Evolutionary conservation across 1,140 invertebrate genomes (phyloP), one percentile per base, ranked within the genome.

Genomic region (Cheumatopsyche charites): DNA sequence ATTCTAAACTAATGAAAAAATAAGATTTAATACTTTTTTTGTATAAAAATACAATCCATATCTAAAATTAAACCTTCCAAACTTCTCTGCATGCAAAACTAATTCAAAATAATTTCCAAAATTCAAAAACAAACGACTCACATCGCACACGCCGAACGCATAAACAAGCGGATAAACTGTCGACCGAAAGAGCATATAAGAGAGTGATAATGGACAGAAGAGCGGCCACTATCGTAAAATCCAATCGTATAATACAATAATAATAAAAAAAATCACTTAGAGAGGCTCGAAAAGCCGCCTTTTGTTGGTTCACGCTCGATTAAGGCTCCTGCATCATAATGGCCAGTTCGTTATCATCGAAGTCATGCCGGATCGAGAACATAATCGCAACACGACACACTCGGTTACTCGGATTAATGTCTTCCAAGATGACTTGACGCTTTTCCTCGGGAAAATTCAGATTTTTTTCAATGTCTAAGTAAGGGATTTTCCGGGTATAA

Each of bases 151-250:
- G 47, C 47, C 47, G 19, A 36, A 36, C 29, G 29, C 29, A 36
- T 36, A 36, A 36, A 36, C 9, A 36, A 36, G 9, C 29, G 9
- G 29, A 4, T 3, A 9, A 36, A 36, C 3, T 4, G 29, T 4
- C 9, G 9, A 36, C 9, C 29, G n/a, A 17, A 52, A 7, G 29
- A 65, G 36, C 36, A 65, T 36, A 65, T 19, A 43, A 6, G 62
- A 65, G 41, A 65, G 62, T 65, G 62, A 65, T 65, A 65, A 65
- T 65, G 62, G 62, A 65, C 62, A n/a, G 13, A 36, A 43, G n/a
- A n/a, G n/a, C 43, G 41, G 29, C 9, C 29, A 36, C 3, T 65
- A 43, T 42, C 41, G 29, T 65, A 65, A 65, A 65, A 21, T 62
- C 26, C 58, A 17, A 7, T 17, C 19, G 25, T 29, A 62, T 62